A percentile compares a stretch with the other conserved stretches of the same genome.
Conservation (phyloP, 2,888 invertebrate species). For the Pyrgus malvae region DNA sequence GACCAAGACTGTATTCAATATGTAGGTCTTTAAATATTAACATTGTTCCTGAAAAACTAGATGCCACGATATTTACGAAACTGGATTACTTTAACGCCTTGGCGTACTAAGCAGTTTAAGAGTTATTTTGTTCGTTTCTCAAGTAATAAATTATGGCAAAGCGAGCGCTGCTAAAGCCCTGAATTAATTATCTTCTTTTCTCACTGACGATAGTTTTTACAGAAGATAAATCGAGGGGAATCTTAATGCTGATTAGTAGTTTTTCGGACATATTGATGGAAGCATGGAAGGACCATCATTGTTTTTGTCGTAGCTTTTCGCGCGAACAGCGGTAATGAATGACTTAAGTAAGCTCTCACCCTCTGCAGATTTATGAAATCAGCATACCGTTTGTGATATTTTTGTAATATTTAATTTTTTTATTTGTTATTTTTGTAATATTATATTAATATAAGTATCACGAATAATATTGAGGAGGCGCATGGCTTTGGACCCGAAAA, state of each 20-base stretch:
- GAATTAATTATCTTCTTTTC: constrained; percentile 42
- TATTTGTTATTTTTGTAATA: too few relatives aligned
- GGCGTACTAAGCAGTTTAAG: constrained; percentile 36
- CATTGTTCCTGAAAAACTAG: constrained; percentile 16
- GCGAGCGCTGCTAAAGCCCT: constrained; percentile 33
- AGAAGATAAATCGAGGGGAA: constrained; percentile 29
- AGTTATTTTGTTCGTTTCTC: constrained; percentile 37
- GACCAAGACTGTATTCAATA: not conserved
- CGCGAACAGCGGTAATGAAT: not conserved
- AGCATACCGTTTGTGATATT: not conserved
- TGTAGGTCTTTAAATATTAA: not conserved
- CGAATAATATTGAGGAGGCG: too few relatives aligned
- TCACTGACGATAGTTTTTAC: constrained; percentile 33
- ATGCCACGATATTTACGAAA: constrained; percentile 30
- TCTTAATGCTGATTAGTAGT: constrained; percentile 23
- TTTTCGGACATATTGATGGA: constrained; percentile 5
- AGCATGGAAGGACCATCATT: constrained; percentile 5
- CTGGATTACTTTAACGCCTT: constrained; percentile 39
- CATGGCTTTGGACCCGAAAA: too few relatives aligned
- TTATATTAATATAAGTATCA: too few relatives aligned
- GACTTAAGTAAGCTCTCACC: not conserved
- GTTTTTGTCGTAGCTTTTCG: constrained; percentile 16
- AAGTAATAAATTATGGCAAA: constrained; percentile 39
- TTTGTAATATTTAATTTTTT: not conserved
- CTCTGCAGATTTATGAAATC: too few relatives aligned